A percentile compares a stretch with the other conserved stretches of the same genome.
phyloP scores from a whole-genome alignment of 2,888 invertebrate species.

The Halocaridina rubra region DNA sequence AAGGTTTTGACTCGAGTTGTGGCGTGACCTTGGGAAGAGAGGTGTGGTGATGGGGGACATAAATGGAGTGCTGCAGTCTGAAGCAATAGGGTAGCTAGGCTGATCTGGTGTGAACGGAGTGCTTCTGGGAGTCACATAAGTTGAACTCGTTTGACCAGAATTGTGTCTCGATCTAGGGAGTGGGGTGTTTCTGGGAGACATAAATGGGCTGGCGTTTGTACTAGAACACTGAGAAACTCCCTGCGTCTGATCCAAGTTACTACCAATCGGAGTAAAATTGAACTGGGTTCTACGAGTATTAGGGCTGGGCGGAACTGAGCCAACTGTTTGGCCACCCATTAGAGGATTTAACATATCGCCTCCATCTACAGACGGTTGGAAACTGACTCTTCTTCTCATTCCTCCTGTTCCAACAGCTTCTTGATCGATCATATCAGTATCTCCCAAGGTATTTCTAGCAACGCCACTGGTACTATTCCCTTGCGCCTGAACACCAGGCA shows the following conservation, averaged over 20 bases:
- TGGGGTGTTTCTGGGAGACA: constrained; percentile 83
- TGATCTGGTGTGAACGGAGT: constrained; percentile 64
- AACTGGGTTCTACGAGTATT: constrained; percentile 80
- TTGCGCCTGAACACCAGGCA: constrained; percentile 66
- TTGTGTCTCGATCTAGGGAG: constrained; percentile 77
- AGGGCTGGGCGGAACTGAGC: constrained; percentile 78
- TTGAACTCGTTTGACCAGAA: constrained; percentile 68
- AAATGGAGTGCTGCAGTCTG: constrained; percentile 66
- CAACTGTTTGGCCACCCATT: constrained; percentile 54
- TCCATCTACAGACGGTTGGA: constrained; percentile 70
- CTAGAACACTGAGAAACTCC: constrained; percentile 75
- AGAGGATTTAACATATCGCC: constrained; percentile 63
- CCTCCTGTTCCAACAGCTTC: constrained; percentile 33
- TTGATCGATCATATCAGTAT: constrained; percentile 37
- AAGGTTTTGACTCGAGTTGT: constrained; percentile 66
- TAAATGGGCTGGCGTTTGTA: constrained; percentile 82
- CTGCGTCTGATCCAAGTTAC: constrained; percentile 65
- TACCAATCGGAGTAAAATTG: constrained; percentile 86
- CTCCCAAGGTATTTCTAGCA: constrained; percentile 23
- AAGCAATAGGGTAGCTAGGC: constrained; percentile 59
- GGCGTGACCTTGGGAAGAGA: constrained; percentile 66
- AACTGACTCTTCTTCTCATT: constrained; percentile 73
- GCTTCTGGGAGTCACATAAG: constrained; percentile 63
- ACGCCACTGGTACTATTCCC: constrained; percentile 28
- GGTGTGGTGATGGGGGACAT: constrained; percentile 67